These are phyloP conservation scores for Chaetorhynchus papuensis DNA, from an alignment of 2,113 vertebrate species.

Conservation along the genomic window DNA sequence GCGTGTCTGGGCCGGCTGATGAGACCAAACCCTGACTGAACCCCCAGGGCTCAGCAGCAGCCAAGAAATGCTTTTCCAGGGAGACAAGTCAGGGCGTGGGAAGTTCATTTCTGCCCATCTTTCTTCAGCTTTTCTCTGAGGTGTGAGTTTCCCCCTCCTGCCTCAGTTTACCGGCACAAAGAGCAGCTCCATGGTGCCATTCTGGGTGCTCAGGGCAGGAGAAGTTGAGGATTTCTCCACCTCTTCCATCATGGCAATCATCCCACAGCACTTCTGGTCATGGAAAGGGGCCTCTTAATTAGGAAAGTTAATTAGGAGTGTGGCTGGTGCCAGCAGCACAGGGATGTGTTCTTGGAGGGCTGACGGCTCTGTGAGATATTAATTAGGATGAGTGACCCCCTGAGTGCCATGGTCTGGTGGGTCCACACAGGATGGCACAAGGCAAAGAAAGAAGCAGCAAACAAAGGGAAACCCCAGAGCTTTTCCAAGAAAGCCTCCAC, in stretches of 20 bases:
- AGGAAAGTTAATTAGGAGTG: neutral
- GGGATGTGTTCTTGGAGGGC: neutral
- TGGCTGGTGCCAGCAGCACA: neutral
- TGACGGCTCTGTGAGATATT: neutral
- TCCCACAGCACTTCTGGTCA: neutral
- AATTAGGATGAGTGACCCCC: neutral
- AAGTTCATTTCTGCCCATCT: neutral
- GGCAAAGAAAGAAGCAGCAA: neutral
- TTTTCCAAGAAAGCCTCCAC: neutral
- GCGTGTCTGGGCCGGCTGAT: rapidly evolving
- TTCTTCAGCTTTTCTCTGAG: neutral
- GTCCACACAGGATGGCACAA: neutral
- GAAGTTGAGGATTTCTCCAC: neutral
- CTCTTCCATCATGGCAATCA: neutral
- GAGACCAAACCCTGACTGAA: neutral
- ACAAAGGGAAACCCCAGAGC: neutral
- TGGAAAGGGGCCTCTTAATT: neutral
- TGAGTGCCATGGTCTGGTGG: neutral
- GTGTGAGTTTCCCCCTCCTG: neutral
- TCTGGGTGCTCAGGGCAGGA: rapidly evolving
- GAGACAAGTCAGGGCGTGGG: neutral
- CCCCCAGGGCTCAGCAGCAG: neutral
- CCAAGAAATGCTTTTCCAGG: neutral
- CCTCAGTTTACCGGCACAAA: neutral
- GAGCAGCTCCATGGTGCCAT: neutral